Conservation (phyloP, 2,888 invertebrate genomes). For the Andrena bucephala region DNA sequence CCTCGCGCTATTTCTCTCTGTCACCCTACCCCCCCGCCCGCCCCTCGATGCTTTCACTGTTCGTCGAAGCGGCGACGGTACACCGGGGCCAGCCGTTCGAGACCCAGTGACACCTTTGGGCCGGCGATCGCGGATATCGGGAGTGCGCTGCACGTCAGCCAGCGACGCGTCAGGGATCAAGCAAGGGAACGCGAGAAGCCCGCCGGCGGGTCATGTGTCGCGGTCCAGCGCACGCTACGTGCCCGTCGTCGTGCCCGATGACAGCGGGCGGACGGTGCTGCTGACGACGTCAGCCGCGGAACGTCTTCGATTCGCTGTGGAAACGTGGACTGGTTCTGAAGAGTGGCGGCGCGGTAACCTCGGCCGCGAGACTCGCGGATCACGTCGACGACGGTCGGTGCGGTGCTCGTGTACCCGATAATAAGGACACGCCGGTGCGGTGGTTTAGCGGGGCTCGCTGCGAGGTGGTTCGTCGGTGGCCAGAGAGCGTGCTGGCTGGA, state of each 20-base stretch:
- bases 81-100: background rate
- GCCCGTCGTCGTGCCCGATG: constrained; percentile 29
- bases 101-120: background rate
- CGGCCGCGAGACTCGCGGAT: constrained; percentile 4
- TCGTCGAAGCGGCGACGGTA: constrained; percentile 13
- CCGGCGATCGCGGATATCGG: background rate
- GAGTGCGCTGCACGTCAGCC: background rate
- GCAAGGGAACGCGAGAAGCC: constrained; percentile 3
- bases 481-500: background rate
- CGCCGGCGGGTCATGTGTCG: constrained; percentile 57
- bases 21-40: too few relatives aligned
- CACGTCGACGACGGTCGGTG: background rate
- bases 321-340: constrained; percentile 22
- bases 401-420: background rate
- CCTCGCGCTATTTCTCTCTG: constrained; percentile 26
- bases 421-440: background rate
- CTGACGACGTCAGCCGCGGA: constrained; percentile 28
- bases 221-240: constrained; percentile 36
- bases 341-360: constrained; percentile 31
- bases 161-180: background rate
- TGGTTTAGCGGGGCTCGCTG: background rate
- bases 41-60: background rate
- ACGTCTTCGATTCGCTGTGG: constrained; percentile 47
- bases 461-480: too few relatives aligned
- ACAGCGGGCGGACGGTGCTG: constrained; percentile 31